Base-by-base conservation (phyloP, 2,888 invertebrate species). In the Synergus laeviventris region DNA sequence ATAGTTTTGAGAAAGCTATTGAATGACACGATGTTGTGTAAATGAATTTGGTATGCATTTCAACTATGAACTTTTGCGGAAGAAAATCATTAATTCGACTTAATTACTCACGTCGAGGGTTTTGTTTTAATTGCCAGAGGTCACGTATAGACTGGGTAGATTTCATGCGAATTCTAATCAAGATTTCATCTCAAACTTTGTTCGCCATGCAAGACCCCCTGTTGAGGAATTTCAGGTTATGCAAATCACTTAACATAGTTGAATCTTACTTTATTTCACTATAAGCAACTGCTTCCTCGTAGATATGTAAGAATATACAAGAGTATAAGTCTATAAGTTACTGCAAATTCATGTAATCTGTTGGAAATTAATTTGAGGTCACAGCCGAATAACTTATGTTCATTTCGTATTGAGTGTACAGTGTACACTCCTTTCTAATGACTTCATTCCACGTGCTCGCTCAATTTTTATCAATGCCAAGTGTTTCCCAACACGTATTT, bases 351-450 rank as follows among this genome's bases (percentile, higher is more conserved):
- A 42, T 42, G 64, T 64, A 64, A 64, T 64, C 42, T 21, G 21
- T 64, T 64, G 42, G 21, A 42, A 64, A 64, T 64, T 64, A 42
- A 64, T 64, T 64, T 64, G 14, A 42, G 42, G 64, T 42, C 64
- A 39, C 16, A 42, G 16, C 64, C 64, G 21, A 42, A 64, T 64
- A 64, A 64, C 21, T 42, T 64, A 16, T 14, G 24, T 45, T 66
- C 16, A 66, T 66, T 66, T 66, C 66, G 24, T 39, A 45, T 31
- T 31, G 31, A 31, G 31, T 4, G 31, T 49, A 49, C 3, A n/a
- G n/a, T n/a, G n/a, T 21, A 45, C 42, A 66, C 66, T 66, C 42
- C 66, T 45, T 66, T 66, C 66, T 38, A n/a, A 66, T 66, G 66
- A 66, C 45, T 66, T 45, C 66, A 66, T 66, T 66, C 66, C 66